A percentile compares a stretch with the other conserved stretches of the same genome.
Conservation (phyloP, 2,888 invertebrate genomes). For the Bibio marci region DNA sequence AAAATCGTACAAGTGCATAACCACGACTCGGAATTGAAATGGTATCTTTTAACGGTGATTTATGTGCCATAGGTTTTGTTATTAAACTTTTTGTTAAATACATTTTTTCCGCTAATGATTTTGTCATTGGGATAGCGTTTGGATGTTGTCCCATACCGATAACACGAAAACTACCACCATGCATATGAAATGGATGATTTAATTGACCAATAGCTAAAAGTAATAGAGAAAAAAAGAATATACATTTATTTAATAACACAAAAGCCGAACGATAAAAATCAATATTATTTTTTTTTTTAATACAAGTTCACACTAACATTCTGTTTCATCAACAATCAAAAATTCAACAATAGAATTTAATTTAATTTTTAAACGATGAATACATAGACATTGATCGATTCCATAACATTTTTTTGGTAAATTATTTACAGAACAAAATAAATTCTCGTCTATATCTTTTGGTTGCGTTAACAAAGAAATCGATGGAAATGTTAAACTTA, state of each 20-base stretch:
- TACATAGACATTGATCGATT: slow-evolving; percentile 13
- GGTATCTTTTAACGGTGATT: slow-evolving; percentile 17
- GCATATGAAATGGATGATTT: slow-evolving; percentile 27
- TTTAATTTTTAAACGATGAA: slow-evolving; percentile 17
- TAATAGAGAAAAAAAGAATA: neutral
- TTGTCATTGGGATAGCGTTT: slow-evolving; percentile 13
- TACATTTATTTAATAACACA: no score
- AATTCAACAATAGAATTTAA: slow-evolving; percentile 13
- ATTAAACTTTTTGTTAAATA: neutral
- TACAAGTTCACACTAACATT: neutral
- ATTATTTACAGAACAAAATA: slow-evolving; percentile 17
- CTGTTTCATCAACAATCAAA: slow-evolving; percentile 6
- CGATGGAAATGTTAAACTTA: slow-evolving; percentile 58
- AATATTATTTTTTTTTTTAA: no score
- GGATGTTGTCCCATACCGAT: slow-evolving; percentile 17
- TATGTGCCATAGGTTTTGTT: neutral
- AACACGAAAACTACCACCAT: slow-evolving; percentile 23
- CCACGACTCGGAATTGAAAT: slow-evolving; percentile 21
- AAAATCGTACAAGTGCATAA: slow-evolving; percentile 19
- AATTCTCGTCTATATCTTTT: slow-evolving; percentile 16
- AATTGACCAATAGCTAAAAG: slow-evolving; percentile 16
- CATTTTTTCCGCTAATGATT: slow-evolving; percentile 13
- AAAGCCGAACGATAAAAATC: no score
- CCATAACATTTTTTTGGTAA: slow-evolving; percentile 12
- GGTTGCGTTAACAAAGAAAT: slow-evolving; percentile 60